Evolutionary conservation across 2,888 invertebrate genomes (phyloP).

Genomic region (Oligia fasciuncula): DNA sequence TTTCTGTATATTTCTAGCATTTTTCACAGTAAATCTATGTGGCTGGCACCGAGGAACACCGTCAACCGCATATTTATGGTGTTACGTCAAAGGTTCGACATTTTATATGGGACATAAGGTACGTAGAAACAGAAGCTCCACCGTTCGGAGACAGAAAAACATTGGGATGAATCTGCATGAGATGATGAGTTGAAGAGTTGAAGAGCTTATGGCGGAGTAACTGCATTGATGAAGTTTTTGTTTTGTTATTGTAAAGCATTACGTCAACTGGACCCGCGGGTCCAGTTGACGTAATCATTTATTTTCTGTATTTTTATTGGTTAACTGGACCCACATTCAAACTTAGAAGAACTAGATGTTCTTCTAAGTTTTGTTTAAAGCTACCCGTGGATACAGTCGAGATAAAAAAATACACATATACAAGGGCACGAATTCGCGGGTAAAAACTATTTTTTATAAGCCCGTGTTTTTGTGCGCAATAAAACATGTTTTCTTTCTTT

Average conservation of each 20-base stretch:
- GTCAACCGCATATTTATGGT: constrained; percentile 26
- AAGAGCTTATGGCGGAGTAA: not conserved
- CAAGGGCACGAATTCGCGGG: too few relatives aligned
- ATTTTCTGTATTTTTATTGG: too few relatives aligned
- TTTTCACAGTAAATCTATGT: constrained; percentile 37
- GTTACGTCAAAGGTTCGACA: constrained; percentile 34
- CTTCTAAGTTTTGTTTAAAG: too few relatives aligned
- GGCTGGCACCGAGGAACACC: constrained; percentile 49
- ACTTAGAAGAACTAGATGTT: too few relatives aligned
- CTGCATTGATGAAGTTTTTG: not conserved
- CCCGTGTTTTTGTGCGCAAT: not conserved
- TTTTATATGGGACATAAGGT: constrained; percentile 20
- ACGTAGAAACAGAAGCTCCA: not conserved
- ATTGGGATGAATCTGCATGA: not conserved
- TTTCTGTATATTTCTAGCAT: constrained; percentile 32
- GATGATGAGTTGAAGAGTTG: not conserved
- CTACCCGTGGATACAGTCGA: too few relatives aligned
- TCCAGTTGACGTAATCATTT: too few relatives aligned
- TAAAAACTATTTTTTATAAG: not conserved
- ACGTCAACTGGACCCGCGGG: too few relatives aligned
- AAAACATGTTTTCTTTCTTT: not conserved
- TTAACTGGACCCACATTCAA: too few relatives aligned
- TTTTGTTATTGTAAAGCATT: too few relatives aligned
- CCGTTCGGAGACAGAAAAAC: not conserved
- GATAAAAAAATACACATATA: too few relatives aligned